A percentile compares a stretch with the other conserved stretches of the same genome.
Conservation (phyloP, 2,113 vertebrate species). For the Lamprologus speciosus region DNA sequence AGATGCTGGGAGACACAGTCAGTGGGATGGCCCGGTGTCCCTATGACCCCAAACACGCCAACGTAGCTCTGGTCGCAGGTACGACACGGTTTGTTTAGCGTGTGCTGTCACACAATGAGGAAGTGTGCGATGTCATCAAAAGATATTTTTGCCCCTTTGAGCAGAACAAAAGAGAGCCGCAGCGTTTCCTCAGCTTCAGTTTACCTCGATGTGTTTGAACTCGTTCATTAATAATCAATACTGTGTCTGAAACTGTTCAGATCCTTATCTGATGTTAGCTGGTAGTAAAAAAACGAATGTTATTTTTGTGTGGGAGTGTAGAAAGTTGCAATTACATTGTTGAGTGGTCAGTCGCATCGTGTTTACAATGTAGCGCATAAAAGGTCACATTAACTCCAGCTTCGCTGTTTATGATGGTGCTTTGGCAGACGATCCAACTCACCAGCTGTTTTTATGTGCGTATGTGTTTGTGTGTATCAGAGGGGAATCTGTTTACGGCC, state of each 20-base stretch:
- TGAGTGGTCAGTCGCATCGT: neutral
- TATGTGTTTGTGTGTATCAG: slow-evolving; percentile 57
- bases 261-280: slow-evolving; percentile 3
- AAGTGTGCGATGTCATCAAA: neutral
- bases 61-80: slow-evolving; percentile 94
- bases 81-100: neutral
- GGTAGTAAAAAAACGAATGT: neutral
- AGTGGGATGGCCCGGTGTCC: slow-evolving; percentile 96
- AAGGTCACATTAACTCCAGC: neutral
- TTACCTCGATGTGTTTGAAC: neutral
- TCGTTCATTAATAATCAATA: neutral
- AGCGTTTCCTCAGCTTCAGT: neutral
- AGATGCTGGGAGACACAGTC: slow-evolving; percentile 84
- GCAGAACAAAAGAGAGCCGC: neutral
- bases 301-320: neutral
- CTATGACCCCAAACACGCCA: slow-evolving; percentile 93
- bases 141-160: neutral
- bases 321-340: slow-evolving; percentile 17
- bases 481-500: slow-evolving; percentile 91
- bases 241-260: neutral
- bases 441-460: neutral
- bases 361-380: neutral
- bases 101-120: neutral
- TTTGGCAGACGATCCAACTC: neutral
- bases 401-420: neutral